Conservation (phyloP, 2,888 invertebrate species). For the Lycocerus yunnanus region DNA sequence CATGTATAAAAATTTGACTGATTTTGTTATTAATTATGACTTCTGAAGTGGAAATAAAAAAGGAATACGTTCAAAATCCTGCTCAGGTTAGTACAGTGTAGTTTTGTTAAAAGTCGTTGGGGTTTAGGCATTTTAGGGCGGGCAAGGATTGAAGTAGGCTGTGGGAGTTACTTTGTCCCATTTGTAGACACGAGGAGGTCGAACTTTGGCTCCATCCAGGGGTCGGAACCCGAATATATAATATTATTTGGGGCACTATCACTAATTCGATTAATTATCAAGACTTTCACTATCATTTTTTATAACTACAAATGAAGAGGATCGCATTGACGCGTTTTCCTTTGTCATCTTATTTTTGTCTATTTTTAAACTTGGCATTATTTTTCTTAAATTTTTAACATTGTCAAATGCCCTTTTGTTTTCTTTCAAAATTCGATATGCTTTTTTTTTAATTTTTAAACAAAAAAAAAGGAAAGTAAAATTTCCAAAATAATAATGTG, state of each 20-base stretch:
- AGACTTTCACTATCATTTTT: background rate
- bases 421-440: background rate
- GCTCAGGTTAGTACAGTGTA: slow-evolving; percentile 43
- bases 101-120: slow-evolving; percentile 20
- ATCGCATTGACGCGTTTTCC: background rate
- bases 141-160: slow-evolving; percentile 42
- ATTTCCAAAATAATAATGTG: no score
- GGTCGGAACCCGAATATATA: slow-evolving; percentile 36
- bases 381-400: no score
- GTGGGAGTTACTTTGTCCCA: slow-evolving; percentile 50
- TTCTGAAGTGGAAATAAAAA: slow-evolving; percentile 43
- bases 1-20: slow-evolving; percentile 34
- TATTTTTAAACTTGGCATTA: background rate
- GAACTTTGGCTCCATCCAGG: slow-evolving; percentile 47
- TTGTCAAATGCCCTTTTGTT: no score
- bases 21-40: slow-evolving; percentile 39
- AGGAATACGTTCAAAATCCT: slow-evolving; percentile 48
- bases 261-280: background rate
- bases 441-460: background rate
- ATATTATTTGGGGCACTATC: background rate
- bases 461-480: no score
- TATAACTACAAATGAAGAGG: background rate
- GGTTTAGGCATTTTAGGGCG: slow-evolving; percentile 38
- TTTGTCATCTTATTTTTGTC: background rate
- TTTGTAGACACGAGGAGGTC: slow-evolving; percentile 46